These are phyloP conservation scores for Papilio helenus DNA, from an alignment of 1,140 invertebrate species.

Conservation along the genomic window DNA sequence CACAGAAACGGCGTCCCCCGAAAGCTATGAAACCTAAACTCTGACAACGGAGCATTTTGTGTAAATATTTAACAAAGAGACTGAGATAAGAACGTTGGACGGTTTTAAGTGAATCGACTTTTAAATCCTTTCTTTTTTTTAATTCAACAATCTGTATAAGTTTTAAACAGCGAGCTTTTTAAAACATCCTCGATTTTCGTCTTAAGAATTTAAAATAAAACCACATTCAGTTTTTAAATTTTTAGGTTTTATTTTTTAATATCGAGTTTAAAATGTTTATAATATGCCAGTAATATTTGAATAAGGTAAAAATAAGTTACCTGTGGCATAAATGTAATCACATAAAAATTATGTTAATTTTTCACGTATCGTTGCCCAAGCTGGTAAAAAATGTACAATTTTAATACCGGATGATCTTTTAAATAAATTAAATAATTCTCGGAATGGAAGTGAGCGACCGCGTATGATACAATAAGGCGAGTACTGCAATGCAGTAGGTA, in stretches of 20 bases:
- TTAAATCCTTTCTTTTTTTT: background rate
- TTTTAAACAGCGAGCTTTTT: background rate
- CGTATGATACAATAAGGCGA: background rate
- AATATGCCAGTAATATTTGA: background rate
- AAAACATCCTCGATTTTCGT: background rate
- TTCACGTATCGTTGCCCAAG: background rate
- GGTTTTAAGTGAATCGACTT: background rate
- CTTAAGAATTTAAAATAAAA: background rate
- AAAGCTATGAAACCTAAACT: constrained; percentile 5
- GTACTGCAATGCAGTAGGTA: constrained; percentile 14
- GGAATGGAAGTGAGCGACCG: background rate
- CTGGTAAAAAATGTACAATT: background rate
- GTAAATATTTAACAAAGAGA: constrained; percentile 12
- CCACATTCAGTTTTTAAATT: too few relatives aligned
- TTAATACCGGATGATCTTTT: background rate
- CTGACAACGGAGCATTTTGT: constrained; percentile 12
- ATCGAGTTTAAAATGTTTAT: background rate
- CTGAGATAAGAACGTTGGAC: background rate
- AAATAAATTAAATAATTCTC: constrained; percentile 14
- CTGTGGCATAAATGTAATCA: background rate
- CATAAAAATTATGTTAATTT: constrained; percentile 6
- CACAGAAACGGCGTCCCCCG: constrained; percentile 17
- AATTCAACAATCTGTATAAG: background rate
- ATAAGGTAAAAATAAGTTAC: background rate
- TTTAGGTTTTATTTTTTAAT: background rate